Evolutionary conservation across 2,888 invertebrate species (phyloP), one percentile per base, ranked within the genome.

Genomic region (Deilephila elpenor): DNA sequence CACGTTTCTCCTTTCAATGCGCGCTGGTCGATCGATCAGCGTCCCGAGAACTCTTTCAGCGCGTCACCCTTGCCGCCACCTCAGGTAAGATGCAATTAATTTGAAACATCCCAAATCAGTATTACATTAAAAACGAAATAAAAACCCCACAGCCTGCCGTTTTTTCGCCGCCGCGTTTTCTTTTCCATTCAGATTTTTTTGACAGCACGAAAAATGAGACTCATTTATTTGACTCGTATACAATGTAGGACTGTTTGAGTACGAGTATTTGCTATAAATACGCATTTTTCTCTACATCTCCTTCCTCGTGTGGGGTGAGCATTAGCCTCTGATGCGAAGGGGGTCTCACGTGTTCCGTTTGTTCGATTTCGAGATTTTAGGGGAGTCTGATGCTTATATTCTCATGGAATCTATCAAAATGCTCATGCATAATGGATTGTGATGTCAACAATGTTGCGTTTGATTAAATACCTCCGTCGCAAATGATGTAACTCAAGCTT

Each of bases 211-310:
- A 92, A 95, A 95, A 95, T 95, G 93, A 94, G 89, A 83, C 88
- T 93, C 95, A 95, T 95, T 95, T 95, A 95, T 95, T 94, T 93
- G 94, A 93, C 92, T 94, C 95, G 93, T 93, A 94, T 93, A 95
- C 95, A 95, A 95, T 95, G 94, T 95, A 92, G 92, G 93, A 91
- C 94, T 94, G 94, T 95, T 95, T 94, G 95, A 94, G 94, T 94
- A 94, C 93, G 93, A 93, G 94, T 95, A 95, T 95, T 95, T 95
- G 95, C 95, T 95, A 94, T 95, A 94, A 94, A 95, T 94, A 94
- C 94, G 93, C 86, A 94, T 94, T 94, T 94, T 94, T 94, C 93
- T 94, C 92, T 91, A 90, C 93, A 92, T 93, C 93, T 94, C 93
- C 91, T 92, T 92, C 90, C 91, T 91, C 87, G 89, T 93, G 90